Conservation (phyloP, 2,797 vertebrate species). For the Halcyon chelicuti region DNA sequence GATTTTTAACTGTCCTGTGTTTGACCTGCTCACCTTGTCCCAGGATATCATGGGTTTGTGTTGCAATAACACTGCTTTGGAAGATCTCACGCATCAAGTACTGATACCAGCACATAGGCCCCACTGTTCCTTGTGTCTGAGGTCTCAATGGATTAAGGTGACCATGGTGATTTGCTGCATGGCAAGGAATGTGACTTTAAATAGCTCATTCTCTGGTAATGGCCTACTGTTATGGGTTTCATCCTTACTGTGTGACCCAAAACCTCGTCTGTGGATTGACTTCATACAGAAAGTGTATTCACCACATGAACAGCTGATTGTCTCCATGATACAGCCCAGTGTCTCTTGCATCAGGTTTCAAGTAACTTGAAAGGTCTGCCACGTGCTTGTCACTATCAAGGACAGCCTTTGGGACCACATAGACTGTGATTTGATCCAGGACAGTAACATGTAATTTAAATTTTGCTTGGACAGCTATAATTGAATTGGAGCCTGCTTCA, state of each 20-base stretch:
- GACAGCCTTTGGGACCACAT: background rate
- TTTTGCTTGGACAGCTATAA: background rate
- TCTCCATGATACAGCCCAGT: background rate
- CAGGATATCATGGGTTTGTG: background rate
- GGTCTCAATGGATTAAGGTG: background rate
- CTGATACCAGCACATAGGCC: background rate
- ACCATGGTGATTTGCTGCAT: background rate
- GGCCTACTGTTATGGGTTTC: rapidly evolving
- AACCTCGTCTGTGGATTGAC: rapidly evolving
- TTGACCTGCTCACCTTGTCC: background rate
- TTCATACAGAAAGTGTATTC: background rate
- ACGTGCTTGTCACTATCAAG: background rate
- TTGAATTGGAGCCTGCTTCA: background rate
- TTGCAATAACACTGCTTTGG: background rate
- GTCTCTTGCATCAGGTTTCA: background rate
- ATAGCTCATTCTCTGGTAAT: background rate
- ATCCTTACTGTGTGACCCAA: background rate
- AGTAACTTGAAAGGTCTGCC: background rate
- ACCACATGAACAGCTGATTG: background rate
- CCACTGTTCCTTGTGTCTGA: background rate
- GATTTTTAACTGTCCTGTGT: background rate
- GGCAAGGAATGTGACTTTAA: background rate
- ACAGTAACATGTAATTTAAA: background rate
- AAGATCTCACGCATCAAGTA: background rate
- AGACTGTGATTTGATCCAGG: background rate